Evolutionary conservation across 2,888 invertebrate species (phyloP).

Genomic region (Chrysopilus asiliformis): DNA sequence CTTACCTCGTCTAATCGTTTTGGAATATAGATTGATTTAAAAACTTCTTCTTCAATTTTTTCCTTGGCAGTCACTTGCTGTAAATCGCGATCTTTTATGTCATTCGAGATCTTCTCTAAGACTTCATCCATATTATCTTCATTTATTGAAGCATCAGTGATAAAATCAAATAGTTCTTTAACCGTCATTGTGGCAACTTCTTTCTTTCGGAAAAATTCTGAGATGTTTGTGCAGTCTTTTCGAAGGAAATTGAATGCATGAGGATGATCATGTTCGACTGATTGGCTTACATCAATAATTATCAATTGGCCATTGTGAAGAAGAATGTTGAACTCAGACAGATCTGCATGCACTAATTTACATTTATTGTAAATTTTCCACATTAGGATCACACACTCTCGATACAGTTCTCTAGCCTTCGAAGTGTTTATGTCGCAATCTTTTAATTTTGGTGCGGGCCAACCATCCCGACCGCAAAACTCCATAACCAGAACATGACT

Average conservation of each 20-base stretch:
- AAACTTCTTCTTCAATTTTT: constrained; percentile 80
- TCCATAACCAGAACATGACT: constrained; percentile 91
- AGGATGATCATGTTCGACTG: constrained; percentile 97
- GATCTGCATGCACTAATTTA: constrained; percentile 91
- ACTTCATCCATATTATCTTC: constrained; percentile 69
- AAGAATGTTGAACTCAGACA: constrained; percentile 91
- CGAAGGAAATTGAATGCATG: constrained; percentile 87
- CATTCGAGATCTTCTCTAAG: constrained; percentile 57
- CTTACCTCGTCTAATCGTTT: constrained; percentile 77
- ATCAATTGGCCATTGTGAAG: constrained; percentile 71
- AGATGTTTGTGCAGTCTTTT: constrained; percentile 87
- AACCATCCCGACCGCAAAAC: constrained; percentile 87
- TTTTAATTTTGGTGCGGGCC: constrained; percentile 79
- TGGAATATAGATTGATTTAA: constrained; percentile 88
- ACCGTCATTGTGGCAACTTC: constrained; percentile 84
- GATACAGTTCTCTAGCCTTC: constrained; percentile 62
- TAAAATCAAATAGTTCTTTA: constrained; percentile 88
- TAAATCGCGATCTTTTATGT: constrained; percentile 46
- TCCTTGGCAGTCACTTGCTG: constrained; percentile 59
- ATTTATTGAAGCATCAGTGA: constrained; percentile 81
- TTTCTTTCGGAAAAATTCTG: constrained; percentile 79
- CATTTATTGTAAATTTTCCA: constrained; percentile 90
- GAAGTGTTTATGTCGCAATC: constrained; percentile 67
- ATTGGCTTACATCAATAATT: constrained; percentile 95
- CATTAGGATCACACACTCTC: constrained; percentile 77